Base-by-base conservation (phyloP, 2,888 invertebrate genomes). In the Lacanobia oleracea region DNA sequence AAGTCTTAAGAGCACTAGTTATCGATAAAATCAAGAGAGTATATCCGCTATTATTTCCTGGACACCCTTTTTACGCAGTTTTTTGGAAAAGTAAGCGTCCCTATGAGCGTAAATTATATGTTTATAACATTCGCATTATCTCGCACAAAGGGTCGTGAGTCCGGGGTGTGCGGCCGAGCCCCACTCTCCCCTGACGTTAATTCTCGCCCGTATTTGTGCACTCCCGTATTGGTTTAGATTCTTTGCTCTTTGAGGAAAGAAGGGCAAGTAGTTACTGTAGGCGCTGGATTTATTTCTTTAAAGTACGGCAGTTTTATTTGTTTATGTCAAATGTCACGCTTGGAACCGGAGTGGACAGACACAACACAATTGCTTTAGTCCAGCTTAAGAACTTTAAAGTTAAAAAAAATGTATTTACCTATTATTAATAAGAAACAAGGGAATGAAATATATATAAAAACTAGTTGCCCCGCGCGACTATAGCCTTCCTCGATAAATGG, bases 201-300 rank as follows among this genome's bases (percentile, higher is more conserved):
- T 87, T 84, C 81, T 82, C 80, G 78, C 93, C 93, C 93, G 90
- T 93, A 93, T 94, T 94, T 93, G 91, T 91, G 90, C 87, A 88
- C 89, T 89, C 89, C 88, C 89, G 89, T 91, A 92, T 93, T 91
- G 89, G 90, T 86, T 90, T 89, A 91, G 88, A 91, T 88, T 90
- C 91, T 91, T 89, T 88, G 78, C 87, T 85, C 82, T 79, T 68
- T 56, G 72, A 80, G 66, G 74, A 81, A 70, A 71, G 65, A 65
- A 65, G 83, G 76, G n/a, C 63, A 81, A 80, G 73, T 82, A 70
- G 77, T 79, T 67, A 66, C 72, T 69, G 45, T 69, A 65, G 74
- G 74, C 72, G 53, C 53, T 68, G 66, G 75, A 79, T 81, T 84
- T 82, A 68, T 79, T 77, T 77, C 73, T 78, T 73, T 80, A 70